Evolutionary conservation across 1,140 invertebrate species (phyloP).

Genomic region (Dendroctonus valens): DNA sequence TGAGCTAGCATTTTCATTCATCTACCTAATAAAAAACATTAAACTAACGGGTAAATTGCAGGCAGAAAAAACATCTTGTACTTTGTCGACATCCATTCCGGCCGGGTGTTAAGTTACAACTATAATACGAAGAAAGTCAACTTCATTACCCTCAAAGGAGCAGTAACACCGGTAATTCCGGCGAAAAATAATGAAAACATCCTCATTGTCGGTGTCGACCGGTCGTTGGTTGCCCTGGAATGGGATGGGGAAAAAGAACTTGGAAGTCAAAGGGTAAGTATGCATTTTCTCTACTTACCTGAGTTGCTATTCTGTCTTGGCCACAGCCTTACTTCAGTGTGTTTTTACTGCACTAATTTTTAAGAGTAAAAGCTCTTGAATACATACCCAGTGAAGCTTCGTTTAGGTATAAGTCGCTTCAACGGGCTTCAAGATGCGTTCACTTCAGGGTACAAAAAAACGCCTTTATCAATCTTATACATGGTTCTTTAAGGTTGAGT

Average conservation of each 20-base stretch:
- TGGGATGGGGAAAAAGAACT: constrained; percentile 64
- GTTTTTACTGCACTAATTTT: no score
- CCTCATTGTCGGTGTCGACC: constrained; percentile 65
- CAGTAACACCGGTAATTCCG: constrained; percentile 64
- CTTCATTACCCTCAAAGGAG: constrained; percentile 49
- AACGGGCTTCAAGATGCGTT: no score
- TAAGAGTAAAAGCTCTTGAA: no score
- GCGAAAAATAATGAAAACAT: constrained; percentile 59
- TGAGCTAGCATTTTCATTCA: neutral
- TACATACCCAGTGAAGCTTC: no score
- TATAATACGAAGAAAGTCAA: constrained; percentile 55
- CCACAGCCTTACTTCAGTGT: no score
- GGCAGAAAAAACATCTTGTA: constrained; percentile 58
- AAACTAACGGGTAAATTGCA: neutral
- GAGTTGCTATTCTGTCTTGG: no score
- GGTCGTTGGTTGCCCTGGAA: constrained; percentile 60
- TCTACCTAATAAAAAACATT: neutral
- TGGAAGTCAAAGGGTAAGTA: constrained; percentile 48
- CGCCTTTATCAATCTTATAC: no score
- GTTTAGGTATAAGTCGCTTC: no score
- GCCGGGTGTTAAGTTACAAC: constrained; percentile 59
- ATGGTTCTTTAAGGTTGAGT: no score
- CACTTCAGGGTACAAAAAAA: no score
- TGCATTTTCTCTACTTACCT: neutral
- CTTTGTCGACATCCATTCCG: constrained; percentile 64